Base-by-base conservation (phyloP, 2,888 invertebrate genomes). In the Aleiodes alternator region DNA sequence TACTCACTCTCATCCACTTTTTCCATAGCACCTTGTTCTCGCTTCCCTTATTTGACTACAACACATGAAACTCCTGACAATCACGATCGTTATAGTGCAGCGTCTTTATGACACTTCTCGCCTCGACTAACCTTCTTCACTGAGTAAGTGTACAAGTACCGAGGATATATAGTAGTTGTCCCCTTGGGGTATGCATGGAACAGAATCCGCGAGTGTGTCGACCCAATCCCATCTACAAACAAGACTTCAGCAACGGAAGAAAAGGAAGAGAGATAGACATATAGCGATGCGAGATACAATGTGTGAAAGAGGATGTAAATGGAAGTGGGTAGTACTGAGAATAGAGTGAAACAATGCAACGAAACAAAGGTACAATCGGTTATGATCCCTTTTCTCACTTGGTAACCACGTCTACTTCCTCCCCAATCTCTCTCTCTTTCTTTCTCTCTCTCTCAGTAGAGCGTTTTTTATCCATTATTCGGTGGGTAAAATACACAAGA, bases 361-460 rank as follows among this genome's bases (percentile, higher is more conserved):
- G 80, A 81, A 80, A 82, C 82, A 84, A 82, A 81, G 74, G 71
- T 82, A 84, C 84, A 83, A 85, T 85, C 82, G 82, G 82, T 84
- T 82, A 82, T 83, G 82, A 82, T 85, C 83, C 80, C 81, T 79
- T 80, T 76, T 78, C 74, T 79, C 74, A 75, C 51, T 66, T 57
- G 48, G 69, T 68, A 56, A 55, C 34, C 55, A 75, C 61, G 66
- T 38, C 38, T 38, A 75, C 77, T 73, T 55, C 73, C 50, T 55
- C 68, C 66, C 53, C 73, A 48, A 75, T 23, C 23, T 23, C 23
- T 23, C 23, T 23, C 23, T 23, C 23, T 23, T 2, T 23, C n/a
- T n/a, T 2, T 23, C 23, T 23, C 23, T 76, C 74, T 72, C 78
- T 73, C 53, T 71, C 73, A 69, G 61, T 48, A 29, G 51, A 16